Evolutionary conservation across 23 tunicate genomes (phyloP), one percentile per base, ranked within the genome.

Genomic region (Ascidia mentula): DNA sequence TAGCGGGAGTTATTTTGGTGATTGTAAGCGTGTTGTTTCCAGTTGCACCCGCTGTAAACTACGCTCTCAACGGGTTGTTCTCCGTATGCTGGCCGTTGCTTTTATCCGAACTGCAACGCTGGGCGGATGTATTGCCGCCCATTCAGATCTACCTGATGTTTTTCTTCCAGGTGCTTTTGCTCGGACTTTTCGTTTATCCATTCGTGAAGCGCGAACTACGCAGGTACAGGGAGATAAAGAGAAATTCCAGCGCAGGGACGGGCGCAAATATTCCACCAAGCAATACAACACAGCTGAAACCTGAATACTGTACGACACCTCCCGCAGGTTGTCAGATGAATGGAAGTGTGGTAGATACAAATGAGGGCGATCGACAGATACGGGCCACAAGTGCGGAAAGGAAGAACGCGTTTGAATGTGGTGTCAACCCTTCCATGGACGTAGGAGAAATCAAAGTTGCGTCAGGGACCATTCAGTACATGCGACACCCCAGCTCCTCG

Each of bases 1-100:
- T 46, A 8, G 72, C 83, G 34, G 60, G 45, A 0, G 45, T 77
- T 28, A 38, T 88, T 0, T 53, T 88, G 4, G 42, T 78, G 18
- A 34, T 53, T 32, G n/a, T 82, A 0, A 46, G 80, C 30, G 26
- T 72, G 7, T 53, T 53, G 65, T 53, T 53, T 26, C 24, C 24
- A 20, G 65, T 53, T 9, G 65, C 65, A 9, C 65, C 65, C 22
- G 65, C 65, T 53, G 65, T 53, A 9, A 53, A 53, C 24, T 53
- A 26, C 13, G 65, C 65, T 3, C 22, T 53, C 28, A 53, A 53
- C 65, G 65, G 65, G 4, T 20, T 53, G 65, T 53, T 53, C 24
- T 20, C 65, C 7, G 24, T 26, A 26, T 53, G 65, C 65, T 53
- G 65, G 65, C 65, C 65, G 65, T 20, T 53, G 4, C 24, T 53